Conservation (phyloP, 92 coral and sea anemone genomes). For the Siderastrea siderea region DNA sequence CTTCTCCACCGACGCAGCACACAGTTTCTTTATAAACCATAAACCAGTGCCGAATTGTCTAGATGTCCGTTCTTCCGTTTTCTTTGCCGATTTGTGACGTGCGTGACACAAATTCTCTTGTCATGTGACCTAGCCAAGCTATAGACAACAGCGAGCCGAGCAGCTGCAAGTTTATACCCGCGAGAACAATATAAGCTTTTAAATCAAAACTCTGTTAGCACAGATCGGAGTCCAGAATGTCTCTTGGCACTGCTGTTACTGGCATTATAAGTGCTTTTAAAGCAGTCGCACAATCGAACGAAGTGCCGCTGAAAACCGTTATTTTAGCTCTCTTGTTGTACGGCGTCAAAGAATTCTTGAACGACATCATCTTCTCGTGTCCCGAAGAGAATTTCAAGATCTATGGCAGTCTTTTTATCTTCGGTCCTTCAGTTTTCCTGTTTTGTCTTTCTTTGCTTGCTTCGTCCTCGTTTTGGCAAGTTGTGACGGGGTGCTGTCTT, state of each 20-base stretch:
- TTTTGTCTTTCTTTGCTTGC: conserved; percentile 80
- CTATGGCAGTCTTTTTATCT: conserved; percentile 74
- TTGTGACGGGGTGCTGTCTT: conserved; percentile 70
- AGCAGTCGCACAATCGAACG: conserved; percentile 22
- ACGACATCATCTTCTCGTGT: conserved; percentile 73
- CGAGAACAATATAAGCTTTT: too few relatives aligned
- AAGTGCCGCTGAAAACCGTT: conserved; percentile 75
- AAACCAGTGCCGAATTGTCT: too few relatives aligned
- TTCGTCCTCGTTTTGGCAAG: conserved; percentile 82
- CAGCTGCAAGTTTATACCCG: too few relatives aligned
- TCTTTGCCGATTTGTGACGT: too few relatives aligned
- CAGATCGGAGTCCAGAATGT: neutral
- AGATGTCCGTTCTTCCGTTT: too few relatives aligned
- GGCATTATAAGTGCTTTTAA: neutral
- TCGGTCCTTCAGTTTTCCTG: conserved; percentile 76
- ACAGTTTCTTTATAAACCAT: too few relatives aligned
- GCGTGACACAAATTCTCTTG: too few relatives aligned
- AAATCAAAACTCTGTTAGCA: too few relatives aligned
- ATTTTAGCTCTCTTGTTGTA: conserved; percentile 66
- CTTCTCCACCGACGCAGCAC: too few relatives aligned
- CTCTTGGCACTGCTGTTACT: neutral
- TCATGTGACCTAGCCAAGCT: too few relatives aligned
- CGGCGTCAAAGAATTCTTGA: conserved; percentile 80
- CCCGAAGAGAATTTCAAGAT: conserved; percentile 69
- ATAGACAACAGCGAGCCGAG: neutral